Percentiles rank a stretch among this genome's conserved stretches.
phyloP scores from a whole-genome alignment of 2,888 invertebrate genomes.

The Drosophila mimica region DNA sequence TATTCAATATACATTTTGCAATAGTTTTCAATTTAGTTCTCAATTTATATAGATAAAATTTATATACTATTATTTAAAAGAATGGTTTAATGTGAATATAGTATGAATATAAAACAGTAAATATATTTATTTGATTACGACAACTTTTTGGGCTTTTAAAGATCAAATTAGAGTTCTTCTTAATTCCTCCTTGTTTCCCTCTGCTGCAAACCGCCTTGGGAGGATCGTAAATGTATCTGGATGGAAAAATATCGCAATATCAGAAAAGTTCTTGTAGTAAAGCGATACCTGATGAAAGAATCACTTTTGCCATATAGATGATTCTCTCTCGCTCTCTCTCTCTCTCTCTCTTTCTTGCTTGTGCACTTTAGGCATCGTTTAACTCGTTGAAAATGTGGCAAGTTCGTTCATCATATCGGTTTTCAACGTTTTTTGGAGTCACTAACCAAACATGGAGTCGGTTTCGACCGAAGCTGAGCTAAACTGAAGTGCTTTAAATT shows the following conservation, averaged over 20 bases:
- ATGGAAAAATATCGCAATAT: neutral
- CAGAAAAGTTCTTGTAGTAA: neutral
- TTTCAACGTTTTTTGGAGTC: neutral
- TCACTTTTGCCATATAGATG: neutral
- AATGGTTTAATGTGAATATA: neutral
- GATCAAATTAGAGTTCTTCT: neutral
- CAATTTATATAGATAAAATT: neutral
- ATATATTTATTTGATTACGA: neutral
- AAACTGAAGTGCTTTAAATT: slow-evolving; percentile 53
- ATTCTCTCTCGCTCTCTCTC: too few relatives aligned
- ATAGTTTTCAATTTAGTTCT: neutral
- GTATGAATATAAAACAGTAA: neutral
- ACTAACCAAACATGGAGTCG: slow-evolving; percentile 5
- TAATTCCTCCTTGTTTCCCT: neutral
- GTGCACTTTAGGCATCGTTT: neutral
- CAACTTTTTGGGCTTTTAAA: neutral
- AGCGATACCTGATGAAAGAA: neutral
- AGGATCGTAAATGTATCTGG: neutral
- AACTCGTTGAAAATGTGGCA: slow-evolving; percentile 13
- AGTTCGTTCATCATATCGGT: slow-evolving; percentile 23
- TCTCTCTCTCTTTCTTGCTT: neutral
- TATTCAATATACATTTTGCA: slow-evolving; percentile 4
- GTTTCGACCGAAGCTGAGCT: slow-evolving; percentile 16
- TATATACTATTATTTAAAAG: neutral
- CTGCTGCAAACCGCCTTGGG: neutral